Conservation (phyloP, 2,888 invertebrate species). For the Cantharis flavilabris region DNA sequence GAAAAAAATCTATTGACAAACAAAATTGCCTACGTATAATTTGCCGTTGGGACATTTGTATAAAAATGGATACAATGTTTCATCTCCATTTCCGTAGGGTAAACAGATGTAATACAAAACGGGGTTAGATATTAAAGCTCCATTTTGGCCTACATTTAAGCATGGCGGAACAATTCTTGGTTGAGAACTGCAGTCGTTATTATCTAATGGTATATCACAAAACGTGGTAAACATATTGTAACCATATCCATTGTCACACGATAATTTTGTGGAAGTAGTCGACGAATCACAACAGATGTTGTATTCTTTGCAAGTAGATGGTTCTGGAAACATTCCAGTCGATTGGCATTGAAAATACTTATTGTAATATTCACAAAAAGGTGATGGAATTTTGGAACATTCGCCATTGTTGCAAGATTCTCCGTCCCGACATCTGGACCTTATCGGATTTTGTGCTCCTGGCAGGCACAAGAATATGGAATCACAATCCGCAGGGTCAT, state of each 20-base stretch:
- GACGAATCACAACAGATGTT: conserved; percentile 10
- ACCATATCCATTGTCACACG: not conserved
- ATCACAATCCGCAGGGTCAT: not conserved
- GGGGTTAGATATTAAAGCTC: not conserved
- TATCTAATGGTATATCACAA: not conserved
- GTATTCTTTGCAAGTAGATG: conserved; percentile 7
- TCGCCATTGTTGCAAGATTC: not conserved
- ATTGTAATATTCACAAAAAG: not conserved
- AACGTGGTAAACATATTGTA: not conserved
- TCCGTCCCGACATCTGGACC: not conserved
- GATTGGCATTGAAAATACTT: not conserved
- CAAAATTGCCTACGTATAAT: not conserved
- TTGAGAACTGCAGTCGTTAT: not conserved
- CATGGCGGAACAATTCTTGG: not conserved
- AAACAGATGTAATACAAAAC: not conserved
- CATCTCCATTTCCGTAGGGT: not conserved
- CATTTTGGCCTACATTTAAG: not conserved
- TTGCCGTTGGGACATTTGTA: not conserved
- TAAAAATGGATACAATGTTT: not conserved
- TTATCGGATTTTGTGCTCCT: not conserved
- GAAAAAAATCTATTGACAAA: not conserved
- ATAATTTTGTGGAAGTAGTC: not conserved
- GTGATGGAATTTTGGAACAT: not conserved
- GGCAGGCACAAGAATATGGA: not conserved
- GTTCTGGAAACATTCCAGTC: conserved; percentile 20